phyloP scores from a whole-genome alignment of 2,888 invertebrate genomes.

The Nasonovia ribisnigri region DNA sequence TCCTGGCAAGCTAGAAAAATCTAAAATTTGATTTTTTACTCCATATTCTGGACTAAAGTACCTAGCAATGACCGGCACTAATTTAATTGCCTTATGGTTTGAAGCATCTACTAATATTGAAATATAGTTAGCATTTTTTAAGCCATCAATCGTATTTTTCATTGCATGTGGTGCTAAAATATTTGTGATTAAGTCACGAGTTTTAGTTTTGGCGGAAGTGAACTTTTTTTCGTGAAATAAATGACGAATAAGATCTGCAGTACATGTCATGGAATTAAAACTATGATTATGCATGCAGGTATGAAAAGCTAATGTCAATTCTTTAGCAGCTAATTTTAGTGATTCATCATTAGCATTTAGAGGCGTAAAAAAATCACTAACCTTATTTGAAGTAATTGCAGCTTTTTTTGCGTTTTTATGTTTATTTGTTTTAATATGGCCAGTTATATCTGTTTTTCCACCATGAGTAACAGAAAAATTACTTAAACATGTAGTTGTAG shows the following conservation, averaged over 20 bases:
- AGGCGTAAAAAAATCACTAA: slow-evolving; percentile 1
- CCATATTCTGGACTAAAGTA: slow-evolving; percentile 10
- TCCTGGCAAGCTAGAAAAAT: slow-evolving; percentile 38
- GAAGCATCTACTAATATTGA: background rate
- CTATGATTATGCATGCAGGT: background rate
- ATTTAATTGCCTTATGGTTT: background rate
- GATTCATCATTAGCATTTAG: slow-evolving; percentile 28
- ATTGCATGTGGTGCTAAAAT: background rate
- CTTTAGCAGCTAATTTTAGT: background rate
- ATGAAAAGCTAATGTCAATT: background rate
- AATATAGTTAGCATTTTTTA: slow-evolving; percentile 14
- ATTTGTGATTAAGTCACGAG: background rate
- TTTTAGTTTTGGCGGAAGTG: background rate
- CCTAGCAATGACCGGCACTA: background rate
- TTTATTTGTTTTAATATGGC: slow-evolving; percentile 12
- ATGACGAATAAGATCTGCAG: background rate
- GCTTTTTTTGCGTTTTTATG: background rate
- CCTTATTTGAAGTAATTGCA: background rate
- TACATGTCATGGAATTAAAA: background rate
- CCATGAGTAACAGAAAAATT: background rate
- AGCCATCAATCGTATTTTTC: background rate
- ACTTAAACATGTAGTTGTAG: background rate
- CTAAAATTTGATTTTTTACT: slow-evolving; percentile 49
- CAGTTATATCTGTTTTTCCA: background rate
- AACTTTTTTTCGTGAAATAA: slow-evolving; percentile 20